A percentile compares a stretch with the other conserved stretches of the same genome.
Conservation (phyloP, 1,140 invertebrate genomes). For the Planococcus citri region DNA sequence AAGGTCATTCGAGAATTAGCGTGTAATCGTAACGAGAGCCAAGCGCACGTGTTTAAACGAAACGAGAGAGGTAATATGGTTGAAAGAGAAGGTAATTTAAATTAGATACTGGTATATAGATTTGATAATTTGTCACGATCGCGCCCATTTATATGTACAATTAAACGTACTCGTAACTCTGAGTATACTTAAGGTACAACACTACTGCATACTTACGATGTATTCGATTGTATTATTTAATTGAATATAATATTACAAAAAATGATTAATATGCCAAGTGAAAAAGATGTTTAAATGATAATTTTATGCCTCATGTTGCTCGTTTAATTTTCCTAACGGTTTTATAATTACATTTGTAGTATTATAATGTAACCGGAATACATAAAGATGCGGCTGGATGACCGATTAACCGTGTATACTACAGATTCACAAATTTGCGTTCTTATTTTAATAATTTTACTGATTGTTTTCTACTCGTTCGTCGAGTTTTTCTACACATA, state of each 20-base stretch:
- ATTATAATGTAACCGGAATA: constrained; percentile 2
- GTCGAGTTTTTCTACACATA: constrained; percentile 7
- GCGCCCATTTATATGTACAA: too few relatives aligned
- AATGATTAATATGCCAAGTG: constrained; percentile 3
- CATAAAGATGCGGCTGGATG: neutral
- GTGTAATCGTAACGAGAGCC: neutral
- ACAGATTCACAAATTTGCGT: neutral
- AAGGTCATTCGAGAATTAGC: neutral
- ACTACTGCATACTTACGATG: neutral
- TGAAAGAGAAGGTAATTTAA: constrained; percentile 7
- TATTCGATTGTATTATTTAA: constrained; percentile 2
- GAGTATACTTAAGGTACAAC: too few relatives aligned
- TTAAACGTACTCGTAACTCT: too few relatives aligned
- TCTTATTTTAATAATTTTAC: constrained; percentile 1
- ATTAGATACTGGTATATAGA: neutral
- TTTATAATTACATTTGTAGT: constrained; percentile 1
- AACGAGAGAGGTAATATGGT: neutral
- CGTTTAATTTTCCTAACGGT: neutral
- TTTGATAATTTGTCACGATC: constrained; percentile 2
- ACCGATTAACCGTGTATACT: neutral
- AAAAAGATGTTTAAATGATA: constrained; percentile 8
- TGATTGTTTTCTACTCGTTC: neutral
- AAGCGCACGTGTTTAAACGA: neutral
- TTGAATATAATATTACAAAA: neutral
- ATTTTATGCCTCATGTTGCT: neutral